phyloP scores from a whole-genome alignment of 2,797 vertebrate species.

The Craterocephalus amniculus region DNA sequence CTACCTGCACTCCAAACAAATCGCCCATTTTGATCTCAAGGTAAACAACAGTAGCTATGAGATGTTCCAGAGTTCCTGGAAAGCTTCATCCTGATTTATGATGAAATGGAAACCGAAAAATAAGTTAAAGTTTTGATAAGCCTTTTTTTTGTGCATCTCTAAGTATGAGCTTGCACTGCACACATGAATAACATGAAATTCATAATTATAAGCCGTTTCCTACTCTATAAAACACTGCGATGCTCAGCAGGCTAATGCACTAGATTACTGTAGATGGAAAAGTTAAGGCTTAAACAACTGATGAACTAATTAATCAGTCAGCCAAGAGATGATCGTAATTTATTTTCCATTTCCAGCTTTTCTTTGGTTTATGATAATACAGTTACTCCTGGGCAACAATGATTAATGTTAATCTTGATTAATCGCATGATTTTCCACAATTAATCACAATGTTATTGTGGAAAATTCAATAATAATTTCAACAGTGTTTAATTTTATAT shows the following conservation, averaged over 20 bases:
- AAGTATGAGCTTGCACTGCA: neutral
- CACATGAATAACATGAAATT: neutral
- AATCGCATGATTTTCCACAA: too few relatives aligned
- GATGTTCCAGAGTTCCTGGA: neutral
- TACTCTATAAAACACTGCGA: neutral
- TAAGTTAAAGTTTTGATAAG: too few relatives aligned
- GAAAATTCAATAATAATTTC: too few relatives aligned
- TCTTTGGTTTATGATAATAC: neutral
- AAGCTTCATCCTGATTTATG: too few relatives aligned
- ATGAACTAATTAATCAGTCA: neutral
- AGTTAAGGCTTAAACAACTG: neutral
- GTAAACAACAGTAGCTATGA: constrained; percentile 65
- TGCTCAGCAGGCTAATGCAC: fast-evolving
- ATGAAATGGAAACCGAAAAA: neutral
- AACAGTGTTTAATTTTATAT: too few relatives aligned
- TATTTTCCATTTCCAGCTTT: neutral
- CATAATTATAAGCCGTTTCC: neutral
- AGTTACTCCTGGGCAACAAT: too few relatives aligned
- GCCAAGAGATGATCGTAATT: neutral
- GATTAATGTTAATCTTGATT: too few relatives aligned
- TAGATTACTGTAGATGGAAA: too few relatives aligned
- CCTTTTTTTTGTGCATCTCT: neutral
- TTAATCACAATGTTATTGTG: too few relatives aligned
- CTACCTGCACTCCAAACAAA: constrained; percentile 95
- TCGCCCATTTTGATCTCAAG: constrained; percentile 99